phyloP scores from a whole-genome alignment of 2,797 vertebrate species.

The Oophaga sylvatica region DNA sequence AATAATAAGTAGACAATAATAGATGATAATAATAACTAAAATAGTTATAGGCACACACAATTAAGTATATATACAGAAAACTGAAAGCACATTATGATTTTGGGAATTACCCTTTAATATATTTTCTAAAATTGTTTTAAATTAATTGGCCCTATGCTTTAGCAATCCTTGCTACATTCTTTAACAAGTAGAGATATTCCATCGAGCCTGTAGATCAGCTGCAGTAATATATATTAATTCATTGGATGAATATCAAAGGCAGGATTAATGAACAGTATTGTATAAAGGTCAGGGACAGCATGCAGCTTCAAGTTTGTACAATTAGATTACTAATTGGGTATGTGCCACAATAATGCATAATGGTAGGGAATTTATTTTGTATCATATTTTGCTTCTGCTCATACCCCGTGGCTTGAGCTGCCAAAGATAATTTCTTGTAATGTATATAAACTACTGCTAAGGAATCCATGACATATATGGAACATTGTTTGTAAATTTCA shows the following conservation, averaged over 20 bases:
- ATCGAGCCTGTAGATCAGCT: slow-evolving; percentile 17
- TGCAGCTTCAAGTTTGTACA: slow-evolving; percentile 42
- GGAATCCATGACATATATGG: background rate
- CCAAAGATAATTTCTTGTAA: background rate
- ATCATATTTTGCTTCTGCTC: slow-evolving; percentile 21
- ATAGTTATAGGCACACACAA: too few relatives aligned
- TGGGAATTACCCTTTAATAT: background rate
- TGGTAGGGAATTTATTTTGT: slow-evolving; percentile 20
- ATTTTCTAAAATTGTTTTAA: slow-evolving; percentile 4
- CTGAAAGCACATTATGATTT: too few relatives aligned
- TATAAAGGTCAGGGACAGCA: slow-evolving; percentile 43
- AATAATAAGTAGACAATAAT: too few relatives aligned
- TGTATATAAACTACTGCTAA: background rate
- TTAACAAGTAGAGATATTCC: background rate
- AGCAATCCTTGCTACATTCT: slow-evolving; percentile 20
- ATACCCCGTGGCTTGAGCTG: background rate
- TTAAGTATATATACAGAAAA: too few relatives aligned
- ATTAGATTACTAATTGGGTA: slow-evolving; percentile 49
- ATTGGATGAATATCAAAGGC: slow-evolving; percentile 41
- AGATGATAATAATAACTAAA: too few relatives aligned
- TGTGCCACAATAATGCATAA: slow-evolving; percentile 40
- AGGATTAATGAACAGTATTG: slow-evolving; percentile 49
- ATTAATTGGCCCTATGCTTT: slow-evolving; percentile 9
- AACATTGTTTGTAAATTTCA: background rate
- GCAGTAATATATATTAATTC: slow-evolving; percentile 41